Percentiles rank a stretch among this genome's conserved stretches.
These are phyloP conservation scores for Scomber colias DNA, from an alignment of 2,113 vertebrate genomes.

Conservation along the genomic window DNA sequence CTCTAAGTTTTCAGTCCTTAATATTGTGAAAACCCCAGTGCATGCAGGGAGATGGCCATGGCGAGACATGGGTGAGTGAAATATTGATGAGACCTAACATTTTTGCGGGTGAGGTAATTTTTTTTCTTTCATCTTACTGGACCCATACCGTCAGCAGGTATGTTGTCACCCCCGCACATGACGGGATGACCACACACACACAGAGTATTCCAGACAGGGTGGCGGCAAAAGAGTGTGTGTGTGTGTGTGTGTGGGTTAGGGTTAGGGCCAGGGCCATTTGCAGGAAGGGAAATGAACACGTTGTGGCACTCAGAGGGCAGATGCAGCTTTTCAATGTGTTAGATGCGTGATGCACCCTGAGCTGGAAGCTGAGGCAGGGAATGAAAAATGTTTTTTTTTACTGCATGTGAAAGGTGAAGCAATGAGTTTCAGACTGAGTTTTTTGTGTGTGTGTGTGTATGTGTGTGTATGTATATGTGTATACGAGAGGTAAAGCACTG, in stretches of 20 bases:
- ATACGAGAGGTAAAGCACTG: background rate
- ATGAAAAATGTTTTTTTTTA: conserved; percentile 6
- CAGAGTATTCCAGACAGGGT: conserved; percentile 22
- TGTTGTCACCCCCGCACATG: conserved; percentile 52
- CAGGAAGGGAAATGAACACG: conserved; percentile 60
- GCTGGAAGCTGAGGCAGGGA: background rate
- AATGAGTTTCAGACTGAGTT: background rate
- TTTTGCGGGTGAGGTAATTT: conserved; percentile 66
- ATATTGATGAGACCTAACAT: conserved; percentile 61
- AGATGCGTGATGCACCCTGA: conserved; percentile 34
- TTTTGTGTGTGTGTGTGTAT: background rate
- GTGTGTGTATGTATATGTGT: background rate
- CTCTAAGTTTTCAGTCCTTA: background rate
- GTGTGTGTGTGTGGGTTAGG: background rate
- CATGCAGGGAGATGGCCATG: conserved; percentile 47
- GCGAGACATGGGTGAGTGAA: conserved; percentile 53
- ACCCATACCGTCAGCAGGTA: conserved; percentile 46
- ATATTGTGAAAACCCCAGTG: conserved; percentile 8
- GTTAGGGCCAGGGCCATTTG: conserved; percentile 64
- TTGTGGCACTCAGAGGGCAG: conserved; percentile 66
- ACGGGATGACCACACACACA: conserved; percentile 14
- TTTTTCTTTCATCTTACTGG: background rate
- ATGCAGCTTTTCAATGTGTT: conserved; percentile 38
- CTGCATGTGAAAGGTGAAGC: conserved; percentile 30
- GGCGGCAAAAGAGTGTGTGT: conserved; percentile 11